Evolutionary conservation across 37 sponge, comb jelly and placozoan genomes (phyloP).

Genomic region (Tethya wilhelma): DNA sequence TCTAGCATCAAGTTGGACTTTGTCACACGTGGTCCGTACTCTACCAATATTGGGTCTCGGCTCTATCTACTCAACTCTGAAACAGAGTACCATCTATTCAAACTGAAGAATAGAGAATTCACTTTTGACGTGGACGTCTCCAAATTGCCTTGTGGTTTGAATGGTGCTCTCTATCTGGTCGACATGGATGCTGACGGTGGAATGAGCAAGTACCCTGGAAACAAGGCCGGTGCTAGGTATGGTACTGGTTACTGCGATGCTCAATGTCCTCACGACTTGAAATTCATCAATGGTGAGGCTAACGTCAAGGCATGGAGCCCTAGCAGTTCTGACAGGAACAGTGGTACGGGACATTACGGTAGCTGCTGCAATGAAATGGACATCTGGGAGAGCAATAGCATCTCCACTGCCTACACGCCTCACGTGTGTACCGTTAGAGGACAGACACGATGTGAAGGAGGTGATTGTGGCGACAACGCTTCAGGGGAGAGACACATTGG

Average conservation of each 20-base stretch:
- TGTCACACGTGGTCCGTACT: constrained; percentile 4
- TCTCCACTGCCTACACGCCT: constrained; percentile 30
- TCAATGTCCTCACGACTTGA: constrained; percentile 50
- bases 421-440: constrained; percentile 32
- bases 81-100: constrained; percentile 22
- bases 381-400: constrained; percentile 7
- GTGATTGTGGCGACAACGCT: constrained; percentile 14
- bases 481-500: constrained; percentile 16
- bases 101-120: constrained; percentile 42
- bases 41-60: constrained; percentile 7
- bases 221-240: constrained; percentile 44
- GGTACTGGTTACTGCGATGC: constrained; percentile 56
- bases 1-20: constrained; percentile 1
- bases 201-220: constrained; percentile 25
- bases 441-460: constrained; percentile 30
- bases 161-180: constrained; percentile 41
- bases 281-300: constrained; percentile 55
- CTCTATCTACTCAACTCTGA: constrained; percentile 48
- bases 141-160: constrained; percentile 44
- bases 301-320: constrained; percentile 38
- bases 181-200: constrained; percentile 50
- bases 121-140: constrained; percentile 45
- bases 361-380: constrained; percentile 34
- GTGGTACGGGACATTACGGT: constrained; percentile 36
- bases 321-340: constrained; percentile 20